These are phyloP conservation scores for Helarctos malayanus DNA, from an alignment of 2,797 vertebrate genomes.

Conservation along the genomic window DNA sequence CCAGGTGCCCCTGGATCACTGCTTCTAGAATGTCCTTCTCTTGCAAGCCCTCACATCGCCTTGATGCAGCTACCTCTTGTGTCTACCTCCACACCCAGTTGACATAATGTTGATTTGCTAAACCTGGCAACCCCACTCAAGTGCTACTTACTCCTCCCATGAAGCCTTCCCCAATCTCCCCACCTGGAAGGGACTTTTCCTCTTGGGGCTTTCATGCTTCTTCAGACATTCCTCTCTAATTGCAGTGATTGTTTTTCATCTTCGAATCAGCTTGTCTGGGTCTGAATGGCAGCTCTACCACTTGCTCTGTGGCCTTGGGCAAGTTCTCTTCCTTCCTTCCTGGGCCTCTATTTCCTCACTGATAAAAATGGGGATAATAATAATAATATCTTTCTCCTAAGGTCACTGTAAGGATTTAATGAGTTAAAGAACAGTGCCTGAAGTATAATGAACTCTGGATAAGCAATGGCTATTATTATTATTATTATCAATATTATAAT, in stretches of 20 bases:
- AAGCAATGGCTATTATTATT: neutral
- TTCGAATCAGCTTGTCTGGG: neutral
- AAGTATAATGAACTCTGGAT: neutral
- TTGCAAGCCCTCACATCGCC: neutral
- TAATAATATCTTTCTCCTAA: neutral
- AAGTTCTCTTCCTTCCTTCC: neutral
- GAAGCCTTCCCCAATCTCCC: neutral
- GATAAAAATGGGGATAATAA: neutral
- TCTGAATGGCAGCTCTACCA: neutral
- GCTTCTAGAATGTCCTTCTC: neutral
- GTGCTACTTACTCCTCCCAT: neutral
- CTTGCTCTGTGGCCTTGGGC: neutral
- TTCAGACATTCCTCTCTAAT: neutral
- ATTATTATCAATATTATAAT: neutral
- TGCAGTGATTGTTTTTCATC: neutral
- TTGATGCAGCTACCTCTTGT: neutral
- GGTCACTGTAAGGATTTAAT: neutral
- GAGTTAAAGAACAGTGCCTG: neutral
- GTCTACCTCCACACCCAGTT: neutral
- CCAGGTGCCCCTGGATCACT: neutral
- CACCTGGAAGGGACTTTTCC: neutral
- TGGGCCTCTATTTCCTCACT: neutral
- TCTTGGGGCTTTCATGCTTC: rapidly evolving
- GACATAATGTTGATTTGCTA: neutral
- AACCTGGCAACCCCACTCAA: neutral